Evolutionary conservation across 2,113 vertebrate genomes (phyloP), one percentile per base, ranked within the genome.

Genomic region (Grantiella picta): DNA sequence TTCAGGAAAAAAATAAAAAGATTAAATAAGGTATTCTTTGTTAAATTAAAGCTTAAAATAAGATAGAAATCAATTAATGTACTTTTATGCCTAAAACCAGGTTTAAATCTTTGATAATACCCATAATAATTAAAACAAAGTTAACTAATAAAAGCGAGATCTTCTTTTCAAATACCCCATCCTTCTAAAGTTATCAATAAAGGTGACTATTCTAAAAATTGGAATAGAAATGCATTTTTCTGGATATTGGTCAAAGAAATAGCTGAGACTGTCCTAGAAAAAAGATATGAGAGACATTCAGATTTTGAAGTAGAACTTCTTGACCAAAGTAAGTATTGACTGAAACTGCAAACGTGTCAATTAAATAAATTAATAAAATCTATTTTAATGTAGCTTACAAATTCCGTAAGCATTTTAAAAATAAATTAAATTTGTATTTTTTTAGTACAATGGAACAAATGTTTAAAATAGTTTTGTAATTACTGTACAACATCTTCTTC

Each of bases 401-500:
- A 36, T 72, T 80, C n/a, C 76, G 28, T 59, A 69, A 78, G 5
- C 14, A 57, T 92, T 68, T 54, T 38, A 57, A 92, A 86, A 88
- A 38, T 19, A 82, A 72, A 50, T 27, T 8, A 57, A 88, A 82
- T 68, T 66, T 68, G 0, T 40, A 22, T 76, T 91, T 76, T 31
- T 79, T 33, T 71, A 92, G 75, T 96, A 91, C 94, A 92, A 78
- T 73, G 96, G 96, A 97, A 97, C 95, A 96, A 96, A 97, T 89
- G 93, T 92, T 95, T 89, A 61, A 87, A 95, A 75, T 84, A 82
- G 24, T 75, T 84, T 94, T 15, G 16, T 91, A 92, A 91, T 71
- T 83, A 23, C 61, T 44, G 59, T 82, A 35, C 19, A 33, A 54
- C 24, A 20, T 95, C 82, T 86, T 75, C 49, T 86, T 75, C 45